Evolutionary conservation across 1,140 invertebrate species (phyloP), one percentile per base, ranked within the genome.

Genomic region (Drosophila yakuba): DNA sequence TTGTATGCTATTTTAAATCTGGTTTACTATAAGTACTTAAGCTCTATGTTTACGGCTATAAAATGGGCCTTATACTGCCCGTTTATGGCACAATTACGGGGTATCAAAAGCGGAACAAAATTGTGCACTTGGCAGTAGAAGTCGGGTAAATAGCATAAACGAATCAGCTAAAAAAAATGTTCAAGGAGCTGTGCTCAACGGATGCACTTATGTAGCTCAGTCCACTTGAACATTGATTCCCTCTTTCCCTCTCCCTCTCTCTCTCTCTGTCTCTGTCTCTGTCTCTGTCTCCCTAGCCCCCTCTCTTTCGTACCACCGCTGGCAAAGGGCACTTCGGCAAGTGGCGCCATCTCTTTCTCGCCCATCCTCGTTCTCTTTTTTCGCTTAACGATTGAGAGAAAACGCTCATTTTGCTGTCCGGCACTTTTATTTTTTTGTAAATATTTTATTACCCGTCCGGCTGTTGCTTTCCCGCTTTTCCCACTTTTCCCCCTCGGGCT

Each of bases 181-280:
- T 71, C 50, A 69, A 71, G 69, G 50, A 61, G 45, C 48, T 45
- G 57, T 48, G 25, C 44, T 73, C 38, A 35, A 77, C 64, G 63
- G 60, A 52, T 81, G 78, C 78, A 81, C 59, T 74, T 56, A 39
- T 60, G 60, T 60, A 67, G 60, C 77, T 77, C 64, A 71, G 64
- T 57, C 68, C 68, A 71, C 52, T 71, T 71, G 43, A 71, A 71
- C 52, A 57, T 56, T 69, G 67, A 72, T 47, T 51, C 68, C 15
- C 35, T 15, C 25, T 32, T 7, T 28, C 6, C 8, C 28, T 7
- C 8, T 8, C 28, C 2, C 28, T 32, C 7, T 8, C 32, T 32
- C 28, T 32, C 6, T 48, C 39, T 12, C 28, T 48, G 11, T 25
- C 28, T 5, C 50, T 32, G n/a, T 8, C 32, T 32, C 28, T 32